These are phyloP conservation scores for Laticauda laticaudata DNA, from an alignment of 2,113 vertebrate genomes.

Conservation along the genomic window DNA sequence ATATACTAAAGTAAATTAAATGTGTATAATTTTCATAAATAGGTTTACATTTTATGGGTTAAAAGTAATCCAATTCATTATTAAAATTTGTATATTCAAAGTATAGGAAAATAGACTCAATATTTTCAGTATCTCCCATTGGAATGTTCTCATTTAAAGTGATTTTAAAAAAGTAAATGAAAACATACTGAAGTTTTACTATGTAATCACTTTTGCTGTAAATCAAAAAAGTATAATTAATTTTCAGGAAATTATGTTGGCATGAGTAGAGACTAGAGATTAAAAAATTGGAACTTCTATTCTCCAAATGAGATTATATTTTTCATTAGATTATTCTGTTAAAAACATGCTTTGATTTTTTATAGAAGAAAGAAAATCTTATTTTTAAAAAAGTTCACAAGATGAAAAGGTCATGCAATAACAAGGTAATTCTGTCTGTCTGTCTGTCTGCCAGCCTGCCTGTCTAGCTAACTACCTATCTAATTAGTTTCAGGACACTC, in stretches of 20 bases:
- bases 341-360: not conserved
- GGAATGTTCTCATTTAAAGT: constrained; percentile 40
- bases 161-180: constrained; percentile 24
- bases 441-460: not conserved
- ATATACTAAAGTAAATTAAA: constrained; percentile 16
- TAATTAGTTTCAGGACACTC: not conserved
- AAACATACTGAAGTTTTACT: constrained; percentile 36
- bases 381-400: not conserved
- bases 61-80: constrained; percentile 45
- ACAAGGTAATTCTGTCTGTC: not conserved
- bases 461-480: not conserved
- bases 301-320: not conserved
- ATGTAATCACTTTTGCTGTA: constrained; percentile 35
- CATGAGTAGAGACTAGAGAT: not conserved
- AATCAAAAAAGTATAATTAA: not conserved
- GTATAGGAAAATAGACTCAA: constrained; percentile 26
- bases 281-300: not conserved
- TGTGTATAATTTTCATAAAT: constrained; percentile 40
- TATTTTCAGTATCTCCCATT: not conserved
- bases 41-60: constrained; percentile 53
- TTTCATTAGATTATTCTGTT: not conserved
- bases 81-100: constrained; percentile 44
- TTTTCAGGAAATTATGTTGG: not conserved
- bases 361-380: not conserved
- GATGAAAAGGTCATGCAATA: not conserved